phyloP scores from a whole-genome alignment of 2,888 invertebrate species.

The Andrena chrysosceles region DNA sequence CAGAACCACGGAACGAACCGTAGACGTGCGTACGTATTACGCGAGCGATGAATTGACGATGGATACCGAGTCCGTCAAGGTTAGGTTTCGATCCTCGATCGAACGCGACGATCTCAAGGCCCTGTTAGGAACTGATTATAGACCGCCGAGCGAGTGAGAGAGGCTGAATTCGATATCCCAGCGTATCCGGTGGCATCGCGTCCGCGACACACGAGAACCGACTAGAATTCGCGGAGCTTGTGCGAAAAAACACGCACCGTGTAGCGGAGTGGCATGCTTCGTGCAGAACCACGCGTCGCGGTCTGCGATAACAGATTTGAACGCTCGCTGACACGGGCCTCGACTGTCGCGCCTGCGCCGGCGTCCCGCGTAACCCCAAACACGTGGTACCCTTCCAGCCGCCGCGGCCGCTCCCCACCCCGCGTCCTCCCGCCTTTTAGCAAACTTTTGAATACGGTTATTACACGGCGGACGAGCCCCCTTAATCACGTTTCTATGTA shows the following conservation, averaged over 20 bases:
- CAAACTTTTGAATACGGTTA: too few species aligned
- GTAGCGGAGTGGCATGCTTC: conserved; percentile 21
- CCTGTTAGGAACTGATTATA: conserved; percentile 25
- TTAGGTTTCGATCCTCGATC: conserved; percentile 1
- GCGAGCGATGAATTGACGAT: neutral
- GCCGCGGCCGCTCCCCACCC: conserved; percentile 12
- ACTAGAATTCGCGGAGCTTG: conserved; percentile 28
- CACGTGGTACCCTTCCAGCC: conserved; percentile 62
- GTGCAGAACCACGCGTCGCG: conserved; percentile 58
- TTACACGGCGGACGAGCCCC: too few species aligned
- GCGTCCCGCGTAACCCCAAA: conserved; percentile 35
- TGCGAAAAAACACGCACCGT: conserved; percentile 33
- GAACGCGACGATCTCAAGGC: conserved; percentile 24
- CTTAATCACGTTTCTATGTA: too few species aligned
- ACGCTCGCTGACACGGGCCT: conserved; percentile 67
- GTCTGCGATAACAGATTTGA: conserved; percentile 74
- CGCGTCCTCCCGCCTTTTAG: conserved; percentile 1
- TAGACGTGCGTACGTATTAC: neutral
- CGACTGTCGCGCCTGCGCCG: conserved; percentile 73
- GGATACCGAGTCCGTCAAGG: neutral
- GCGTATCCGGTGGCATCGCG: conserved; percentile 27
- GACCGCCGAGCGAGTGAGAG: conserved; percentile 22
- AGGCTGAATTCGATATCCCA: conserved; percentile 7
- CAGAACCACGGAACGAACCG: neutral
- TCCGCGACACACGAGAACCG: conserved; percentile 30